Percentiles rank a stretch among this genome's conserved stretches.
Conservation (phyloP, 2,888 invertebrate species). For the Penaeus monodon region DNA sequence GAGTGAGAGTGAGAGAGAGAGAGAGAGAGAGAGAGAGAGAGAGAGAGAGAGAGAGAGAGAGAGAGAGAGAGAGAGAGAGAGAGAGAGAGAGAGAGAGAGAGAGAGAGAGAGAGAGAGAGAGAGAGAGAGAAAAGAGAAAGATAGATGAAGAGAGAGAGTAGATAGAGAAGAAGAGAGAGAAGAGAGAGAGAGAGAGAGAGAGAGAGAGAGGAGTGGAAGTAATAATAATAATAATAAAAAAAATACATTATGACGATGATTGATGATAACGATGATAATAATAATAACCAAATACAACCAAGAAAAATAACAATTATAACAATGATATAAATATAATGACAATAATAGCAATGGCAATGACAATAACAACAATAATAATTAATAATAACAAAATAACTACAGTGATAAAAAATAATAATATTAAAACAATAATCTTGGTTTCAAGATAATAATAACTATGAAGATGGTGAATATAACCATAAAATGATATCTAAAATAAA, state of each 20-base stretch:
- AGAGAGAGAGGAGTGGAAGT: not conserved
- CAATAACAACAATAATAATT: too few relatives aligned
- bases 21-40: not conserved
- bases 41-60: slow-evolving; percentile 10
- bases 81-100: slow-evolving; percentile 11
- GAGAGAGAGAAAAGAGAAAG: not conserved
- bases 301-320: too few relatives aligned
- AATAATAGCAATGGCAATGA: too few relatives aligned
- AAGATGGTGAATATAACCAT: too few relatives aligned
- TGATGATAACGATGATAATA: too few relatives aligned
- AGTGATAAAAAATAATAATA: too few relatives aligned
- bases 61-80: slow-evolving; percentile 11
- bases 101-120: slow-evolving; percentile 11
- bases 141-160: not conserved
- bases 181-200: not conserved
- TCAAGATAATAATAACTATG: too few relatives aligned
- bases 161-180: not conserved
- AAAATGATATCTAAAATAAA: too few relatives aligned
- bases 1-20: not conserved
- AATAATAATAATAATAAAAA: not conserved
- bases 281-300: too few relatives aligned
- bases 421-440: too few relatives aligned
- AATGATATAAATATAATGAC: too few relatives aligned
- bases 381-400: too few relatives aligned
- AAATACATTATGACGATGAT: not conserved